Evolutionary conservation across 1,140 invertebrate species (phyloP).

Genomic region (Goniozus legneri): DNA sequence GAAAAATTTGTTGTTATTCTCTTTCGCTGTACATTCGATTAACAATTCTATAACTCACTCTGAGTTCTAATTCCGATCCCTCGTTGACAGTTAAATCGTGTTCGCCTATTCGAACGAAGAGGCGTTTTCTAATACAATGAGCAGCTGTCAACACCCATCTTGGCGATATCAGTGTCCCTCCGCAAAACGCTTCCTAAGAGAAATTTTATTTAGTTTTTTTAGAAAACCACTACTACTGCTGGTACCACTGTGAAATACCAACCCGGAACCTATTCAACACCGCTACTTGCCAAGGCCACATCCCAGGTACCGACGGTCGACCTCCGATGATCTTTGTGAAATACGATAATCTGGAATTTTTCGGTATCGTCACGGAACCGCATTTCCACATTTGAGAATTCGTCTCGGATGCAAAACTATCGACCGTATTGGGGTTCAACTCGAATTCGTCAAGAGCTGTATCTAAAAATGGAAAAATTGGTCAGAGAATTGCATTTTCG

Average conservation of each 20-base stretch:
- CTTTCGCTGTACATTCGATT: too few relatives aligned
- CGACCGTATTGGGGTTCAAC: conserved; percentile 36
- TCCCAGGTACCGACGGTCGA: conserved; percentile 67
- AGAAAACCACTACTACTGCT: too few relatives aligned
- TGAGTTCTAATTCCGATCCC: conserved; percentile 69
- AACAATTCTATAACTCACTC: conserved; percentile 42
- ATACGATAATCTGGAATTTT: conserved; percentile 40
- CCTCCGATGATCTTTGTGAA: conserved; percentile 79
- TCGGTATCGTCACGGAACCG: conserved; percentile 30
- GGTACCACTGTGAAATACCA: too few relatives aligned
- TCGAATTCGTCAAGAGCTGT: conserved; percentile 40
- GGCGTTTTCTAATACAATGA: conserved; percentile 76
- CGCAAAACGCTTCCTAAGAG: conserved; percentile 80
- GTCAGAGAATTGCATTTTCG: too few relatives aligned
- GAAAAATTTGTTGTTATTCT: conserved; percentile 2
- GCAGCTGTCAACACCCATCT: conserved; percentile 89
- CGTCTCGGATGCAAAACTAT: conserved; percentile 29
- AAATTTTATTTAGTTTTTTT: conserved; percentile 2
- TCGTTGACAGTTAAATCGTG: conserved; percentile 69
- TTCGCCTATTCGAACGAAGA: conserved; percentile 82
- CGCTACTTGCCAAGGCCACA: conserved; percentile 93
- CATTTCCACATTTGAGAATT: conserved; percentile 39
- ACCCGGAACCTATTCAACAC: conserved; percentile 79
- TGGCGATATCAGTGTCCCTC: conserved; percentile 81
- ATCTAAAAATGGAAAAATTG: conserved; percentile 21